Evolutionary conservation across 2,113 vertebrate genomes (phyloP), one percentile per base, ranked within the genome.

Genomic region (Lethenteron camtschaticum): DNA sequence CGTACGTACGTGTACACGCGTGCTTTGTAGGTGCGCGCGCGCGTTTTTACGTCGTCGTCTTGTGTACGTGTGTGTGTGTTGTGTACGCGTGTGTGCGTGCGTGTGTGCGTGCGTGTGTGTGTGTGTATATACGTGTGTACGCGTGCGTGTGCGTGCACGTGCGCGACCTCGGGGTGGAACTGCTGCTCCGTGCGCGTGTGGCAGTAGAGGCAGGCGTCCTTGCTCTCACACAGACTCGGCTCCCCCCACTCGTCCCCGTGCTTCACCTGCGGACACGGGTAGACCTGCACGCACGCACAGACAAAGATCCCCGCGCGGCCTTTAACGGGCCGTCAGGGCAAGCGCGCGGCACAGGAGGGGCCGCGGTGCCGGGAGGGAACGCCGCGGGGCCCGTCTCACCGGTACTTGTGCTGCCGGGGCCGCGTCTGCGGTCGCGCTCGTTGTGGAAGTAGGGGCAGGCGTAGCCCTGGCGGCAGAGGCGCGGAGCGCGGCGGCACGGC

Each of bases 181-280:
- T 94, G 89, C 73, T 91, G 89, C 77, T 90, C 89, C 1, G 87
- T 89, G 72, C 88, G 88, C 12, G 88, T 90, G 75, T 94, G 89
- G 79, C 89, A 94, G 76, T 86, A 87, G 73, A 83, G 86, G 75
- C 89, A 94, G 72, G 77, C 74, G 75, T 94, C 89, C 69, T 85
- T 85, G 2, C 83, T 82, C 70, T 88, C 86, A 70, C 89, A 94
- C 75, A 85, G 84, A 0, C 87, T 86, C 9, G 89, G 88, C 75
- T 94, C 88, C 0, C 89, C 89, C 89, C 89, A 94, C 73, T 94
- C 89, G 41, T 91, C 89, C 5, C 86, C 89, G 3, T 85, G 87
- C 76, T 94, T 94, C 71, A 91, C 89, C 55, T 73, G 90, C 3
- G 89, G 88, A 69, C 89, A 94, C 2, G 89, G 89, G 88, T 88